Conservation (phyloP, 2,797 vertebrate species). For the Moxostoma hubbsi region DNA sequence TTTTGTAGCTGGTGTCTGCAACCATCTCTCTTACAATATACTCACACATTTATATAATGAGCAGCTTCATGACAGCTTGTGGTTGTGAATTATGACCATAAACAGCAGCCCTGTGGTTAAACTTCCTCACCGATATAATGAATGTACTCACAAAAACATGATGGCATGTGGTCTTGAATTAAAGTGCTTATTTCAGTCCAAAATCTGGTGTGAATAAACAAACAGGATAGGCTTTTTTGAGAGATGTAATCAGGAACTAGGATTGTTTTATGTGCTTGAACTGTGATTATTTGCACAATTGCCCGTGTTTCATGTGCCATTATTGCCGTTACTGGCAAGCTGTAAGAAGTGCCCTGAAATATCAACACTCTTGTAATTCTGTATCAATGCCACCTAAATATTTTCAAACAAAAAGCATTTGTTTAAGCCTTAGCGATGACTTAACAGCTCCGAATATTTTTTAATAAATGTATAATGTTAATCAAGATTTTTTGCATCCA, state of each 20-base stretch:
- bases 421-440: constrained; percentile 10
- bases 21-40: constrained; percentile 54
- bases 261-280: constrained; percentile 27
- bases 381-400: constrained; percentile 27
- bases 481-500: neutral
- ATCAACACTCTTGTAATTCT: constrained; percentile 12
- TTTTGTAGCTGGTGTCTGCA: constrained; percentile 59
- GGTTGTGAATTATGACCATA: constrained; percentile 59
- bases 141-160: constrained; percentile 54
- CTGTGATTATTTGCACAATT: constrained; percentile 15
- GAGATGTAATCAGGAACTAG: constrained; percentile 27
- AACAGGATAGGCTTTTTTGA: constrained; percentile 37
- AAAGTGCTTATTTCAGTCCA: constrained; percentile 39
- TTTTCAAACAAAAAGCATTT: constrained; percentile 30
- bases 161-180: constrained; percentile 51
- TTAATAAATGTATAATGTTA: neutral
- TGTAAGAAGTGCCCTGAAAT: constrained; percentile 26
- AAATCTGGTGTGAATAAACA: constrained; percentile 39
- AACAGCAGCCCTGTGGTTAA: constrained; percentile 56
- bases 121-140: constrained; percentile 58
- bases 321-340: constrained; percentile 37
- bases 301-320: constrained; percentile 6
- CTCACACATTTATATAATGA: constrained; percentile 60
- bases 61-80: constrained; percentile 58
- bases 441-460: neutral